These are phyloP conservation scores for Clarias macrocephalus DNA, from an alignment of 2,113 vertebrate species.

Conservation along the genomic window DNA sequence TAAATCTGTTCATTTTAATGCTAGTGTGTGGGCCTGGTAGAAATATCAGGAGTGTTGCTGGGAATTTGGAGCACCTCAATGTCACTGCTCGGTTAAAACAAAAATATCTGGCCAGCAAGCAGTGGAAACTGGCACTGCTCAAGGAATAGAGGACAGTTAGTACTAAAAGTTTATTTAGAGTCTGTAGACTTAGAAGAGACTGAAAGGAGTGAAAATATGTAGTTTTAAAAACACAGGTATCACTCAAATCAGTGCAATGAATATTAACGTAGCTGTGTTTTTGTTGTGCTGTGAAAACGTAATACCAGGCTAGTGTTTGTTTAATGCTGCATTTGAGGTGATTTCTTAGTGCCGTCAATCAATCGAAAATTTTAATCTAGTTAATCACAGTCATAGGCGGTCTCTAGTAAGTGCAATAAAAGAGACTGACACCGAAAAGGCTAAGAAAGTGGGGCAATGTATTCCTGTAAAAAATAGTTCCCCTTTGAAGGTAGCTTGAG, in stretches of 20 bases:
- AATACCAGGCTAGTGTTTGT: background rate
- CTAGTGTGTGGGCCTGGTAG: background rate
- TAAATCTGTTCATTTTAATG: background rate
- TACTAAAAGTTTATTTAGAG: background rate
- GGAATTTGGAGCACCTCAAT: background rate
- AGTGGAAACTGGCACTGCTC: background rate
- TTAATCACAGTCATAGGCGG: too few relatives aligned
- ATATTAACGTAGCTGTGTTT: background rate
- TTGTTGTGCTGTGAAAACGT: background rate
- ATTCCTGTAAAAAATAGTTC: too few relatives aligned
- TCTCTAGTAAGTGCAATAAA: too few relatives aligned
- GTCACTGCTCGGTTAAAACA: constrained; percentile 6
- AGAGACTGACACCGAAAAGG: too few relatives aligned
- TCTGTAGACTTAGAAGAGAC: background rate
- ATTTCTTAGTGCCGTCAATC: background rate
- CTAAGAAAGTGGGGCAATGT: too few relatives aligned
- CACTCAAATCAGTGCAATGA: background rate
- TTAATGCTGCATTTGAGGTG: background rate
- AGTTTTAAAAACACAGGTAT: too few relatives aligned
- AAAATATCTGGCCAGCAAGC: constrained; percentile 1
- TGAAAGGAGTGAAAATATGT: background rate
- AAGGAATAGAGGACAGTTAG: background rate
- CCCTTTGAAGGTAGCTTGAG: too few relatives aligned
- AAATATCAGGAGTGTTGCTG: background rate
- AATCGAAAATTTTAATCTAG: too few relatives aligned